Evolutionary conservation across 1,140 invertebrate species (phyloP), one percentile per base, ranked within the genome.

Genomic region (Solenopsis fugax): DNA sequence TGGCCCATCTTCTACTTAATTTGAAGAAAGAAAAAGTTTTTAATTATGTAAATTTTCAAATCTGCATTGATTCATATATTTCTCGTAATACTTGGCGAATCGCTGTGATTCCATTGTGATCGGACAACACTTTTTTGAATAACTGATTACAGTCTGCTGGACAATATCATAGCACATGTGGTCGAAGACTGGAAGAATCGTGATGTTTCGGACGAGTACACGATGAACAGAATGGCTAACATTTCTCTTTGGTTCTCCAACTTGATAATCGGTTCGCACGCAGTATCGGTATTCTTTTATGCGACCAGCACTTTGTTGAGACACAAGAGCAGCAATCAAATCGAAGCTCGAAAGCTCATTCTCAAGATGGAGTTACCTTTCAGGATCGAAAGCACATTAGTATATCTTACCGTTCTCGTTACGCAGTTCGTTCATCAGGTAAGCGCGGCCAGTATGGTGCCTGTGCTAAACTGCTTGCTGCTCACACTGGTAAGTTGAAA

Each of bases 331-430:
- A 71, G 18, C 13, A 84, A 84, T 60, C 80, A 10, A 18, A 64
- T 56, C 24, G 18, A 69, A 4, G 4, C 24, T 13, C 56, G 69
- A 41, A 54, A 90, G 24, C 73, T 84, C 4, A 54, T n/a, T 41
- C 84, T 90, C 0, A 87, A 88, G 45, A 88, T 90, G 86, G 75
- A 90, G 4, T 41, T 89, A 10, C 86, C 89, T 1, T 90, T 89
- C 13, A 34, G 29, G 4, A 75, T 41, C 16, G 34, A 62, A 7
- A 45, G 41, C 4, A 24, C 45, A 13, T 72, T 75, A 7, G n/a
- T 73, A 2, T 90, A 87, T 13, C 13, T 85, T 52, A 48, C 24
- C 24, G n/a, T 89, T 18, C 52, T 87, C 13, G 4, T 85, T 34
- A 60, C 18, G 21, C 88, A 89, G 48, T 85, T 87, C 10, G 2